Evolutionary conservation across 1,140 invertebrate genomes (phyloP).

Genomic region (Atta cephalotes): DNA sequence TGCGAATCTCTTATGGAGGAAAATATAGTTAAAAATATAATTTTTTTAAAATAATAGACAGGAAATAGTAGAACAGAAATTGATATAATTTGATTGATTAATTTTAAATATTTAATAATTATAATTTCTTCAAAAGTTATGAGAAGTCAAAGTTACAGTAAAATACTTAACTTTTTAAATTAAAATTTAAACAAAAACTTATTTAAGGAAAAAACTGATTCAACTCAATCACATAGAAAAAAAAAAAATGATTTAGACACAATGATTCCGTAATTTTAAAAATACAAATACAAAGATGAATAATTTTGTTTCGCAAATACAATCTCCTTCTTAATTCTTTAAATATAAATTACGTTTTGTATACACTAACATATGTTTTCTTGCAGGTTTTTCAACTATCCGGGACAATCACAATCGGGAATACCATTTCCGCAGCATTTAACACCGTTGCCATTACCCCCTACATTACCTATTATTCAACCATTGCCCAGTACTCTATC

Average conservation of each 20-base stretch:
- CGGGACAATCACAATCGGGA: constrained; percentile 81
- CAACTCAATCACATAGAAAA: neutral
- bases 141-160: neutral
- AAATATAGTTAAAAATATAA: neutral
- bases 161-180: neutral
- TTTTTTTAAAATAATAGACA: neutral
- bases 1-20: neutral
- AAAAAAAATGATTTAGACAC: neutral
- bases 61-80: neutral
- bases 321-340: neutral
- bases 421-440: constrained; percentile 80
- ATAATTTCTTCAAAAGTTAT: too few species aligned
- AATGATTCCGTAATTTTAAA: neutral
- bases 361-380: neutral
- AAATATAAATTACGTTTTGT: constrained; percentile 6
- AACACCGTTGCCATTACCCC: constrained; percentile 79
- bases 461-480: constrained; percentile 81
- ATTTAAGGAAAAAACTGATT: neutral
- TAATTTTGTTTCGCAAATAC: neutral
- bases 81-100: neutral
- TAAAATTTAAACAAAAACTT: neutral
- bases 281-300: neutral
- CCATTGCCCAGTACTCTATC: constrained; percentile 80
- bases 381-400: constrained; percentile 87
- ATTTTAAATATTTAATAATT: neutral